phyloP scores from a whole-genome alignment of 2,888 invertebrate genomes.

The Agrotis puta region DNA sequence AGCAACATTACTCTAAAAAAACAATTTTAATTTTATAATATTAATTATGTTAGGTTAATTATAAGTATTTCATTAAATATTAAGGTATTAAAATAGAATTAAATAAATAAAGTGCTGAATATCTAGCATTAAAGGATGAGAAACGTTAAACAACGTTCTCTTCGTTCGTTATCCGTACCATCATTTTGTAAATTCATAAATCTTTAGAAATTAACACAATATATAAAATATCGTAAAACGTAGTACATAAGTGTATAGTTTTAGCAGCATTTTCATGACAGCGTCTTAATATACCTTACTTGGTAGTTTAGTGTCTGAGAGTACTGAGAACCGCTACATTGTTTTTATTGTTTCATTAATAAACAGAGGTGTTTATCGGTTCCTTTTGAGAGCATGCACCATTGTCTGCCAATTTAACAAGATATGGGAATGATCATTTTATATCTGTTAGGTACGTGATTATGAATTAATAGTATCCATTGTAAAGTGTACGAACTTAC shows the following conservation, averaged over 20 bases:
- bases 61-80: too few species aligned
- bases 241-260: neutral
- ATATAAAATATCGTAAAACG: conserved; percentile 5
- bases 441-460: conserved; percentile 53
- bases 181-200: neutral
- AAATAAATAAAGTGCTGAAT: too few species aligned
- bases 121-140: neutral
- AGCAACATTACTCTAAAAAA: too few species aligned
- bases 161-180: neutral
- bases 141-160: neutral
- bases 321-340: conserved; percentile 40
- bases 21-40: too few species aligned
- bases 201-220: neutral
- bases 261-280: conserved; percentile 4
- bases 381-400: conserved; percentile 6
- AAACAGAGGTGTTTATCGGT: conserved; percentile 13
- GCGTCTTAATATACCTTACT: conserved; percentile 21
- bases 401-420: conserved; percentile 5
- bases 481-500: neutral
- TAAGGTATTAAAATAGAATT: too few species aligned
- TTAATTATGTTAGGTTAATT: too few species aligned
- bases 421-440: conserved; percentile 23
- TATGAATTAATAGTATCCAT: conserved; percentile 44
- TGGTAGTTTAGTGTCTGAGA: conserved; percentile 16
- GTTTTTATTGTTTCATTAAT: conserved; percentile 35